Evolutionary conservation across 1,140 invertebrate genomes (phyloP).

Genomic region (Galleria mellonella): DNA sequence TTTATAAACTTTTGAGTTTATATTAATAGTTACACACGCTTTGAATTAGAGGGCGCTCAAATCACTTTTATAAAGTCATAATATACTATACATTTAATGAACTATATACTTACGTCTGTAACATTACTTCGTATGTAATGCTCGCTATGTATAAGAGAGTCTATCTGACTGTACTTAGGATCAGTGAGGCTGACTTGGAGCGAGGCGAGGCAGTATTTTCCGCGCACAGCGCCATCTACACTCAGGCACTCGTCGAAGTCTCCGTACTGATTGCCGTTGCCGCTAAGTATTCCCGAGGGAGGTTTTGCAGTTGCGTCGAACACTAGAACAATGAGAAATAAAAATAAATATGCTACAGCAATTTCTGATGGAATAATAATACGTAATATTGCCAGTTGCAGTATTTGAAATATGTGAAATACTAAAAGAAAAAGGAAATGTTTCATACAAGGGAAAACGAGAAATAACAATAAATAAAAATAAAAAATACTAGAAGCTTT

Average conservation of each 20-base stretch:
- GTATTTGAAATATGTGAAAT: no score
- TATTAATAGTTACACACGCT: no score
- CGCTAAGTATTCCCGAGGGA: slow-evolving; percentile 76
- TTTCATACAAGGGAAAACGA: no score
- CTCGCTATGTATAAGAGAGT: slow-evolving; percentile 76
- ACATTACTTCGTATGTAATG: slow-evolving; percentile 76
- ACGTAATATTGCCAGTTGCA: no score
- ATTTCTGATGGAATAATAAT: no score
- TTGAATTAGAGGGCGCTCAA: no score
- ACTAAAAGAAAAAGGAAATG: no score
- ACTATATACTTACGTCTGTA: slow-evolving; percentile 74
- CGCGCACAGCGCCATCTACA: slow-evolving; percentile 59
- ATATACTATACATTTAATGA: no score
- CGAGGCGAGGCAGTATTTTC: slow-evolving; percentile 77
- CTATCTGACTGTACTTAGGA: slow-evolving; percentile 56
- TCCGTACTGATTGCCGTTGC: slow-evolving; percentile 78
- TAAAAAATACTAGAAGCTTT: no score
- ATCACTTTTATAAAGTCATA: no score
- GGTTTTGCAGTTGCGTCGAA: slow-evolving; percentile 77
- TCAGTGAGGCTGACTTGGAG: slow-evolving; percentile 68
- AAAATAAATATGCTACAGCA: background rate
- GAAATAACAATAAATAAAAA: no score
- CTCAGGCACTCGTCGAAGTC: slow-evolving; percentile 78
- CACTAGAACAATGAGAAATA: slow-evolving; percentile 71
- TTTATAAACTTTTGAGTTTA: no score